Conservation (phyloP, 2,113 vertebrate genomes). For the Neogale vison region DNA sequence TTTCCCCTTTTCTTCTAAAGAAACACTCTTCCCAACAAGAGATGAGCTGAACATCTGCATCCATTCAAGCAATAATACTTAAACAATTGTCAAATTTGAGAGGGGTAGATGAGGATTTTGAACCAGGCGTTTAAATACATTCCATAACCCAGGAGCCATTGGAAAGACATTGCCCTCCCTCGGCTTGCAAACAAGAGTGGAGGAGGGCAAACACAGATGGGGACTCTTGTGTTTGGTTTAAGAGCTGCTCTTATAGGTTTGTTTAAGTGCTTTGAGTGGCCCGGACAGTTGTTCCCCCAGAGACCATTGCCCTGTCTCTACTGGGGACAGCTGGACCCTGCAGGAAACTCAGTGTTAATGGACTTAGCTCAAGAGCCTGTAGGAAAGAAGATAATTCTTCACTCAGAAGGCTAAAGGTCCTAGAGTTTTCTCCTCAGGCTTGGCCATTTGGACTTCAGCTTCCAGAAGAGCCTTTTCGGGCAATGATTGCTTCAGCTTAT, state of each 20-base stretch:
- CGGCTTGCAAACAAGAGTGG: constrained; percentile 14
- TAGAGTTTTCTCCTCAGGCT: not conserved
- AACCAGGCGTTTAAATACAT: constrained; percentile 68
- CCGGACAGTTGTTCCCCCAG: not conserved
- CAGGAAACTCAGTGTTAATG: constrained; percentile 27
- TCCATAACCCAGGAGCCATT: constrained; percentile 61
- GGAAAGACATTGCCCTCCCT: constrained; percentile 47
- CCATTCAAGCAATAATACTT: constrained; percentile 74
- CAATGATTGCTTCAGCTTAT: not conserved
- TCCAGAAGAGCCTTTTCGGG: not conserved
- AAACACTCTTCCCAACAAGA: constrained; percentile 40
- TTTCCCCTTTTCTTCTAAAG: constrained; percentile 44
- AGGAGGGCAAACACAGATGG: constrained; percentile 59
- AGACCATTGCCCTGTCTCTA: not conserved
- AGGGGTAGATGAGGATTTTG: constrained; percentile 62
- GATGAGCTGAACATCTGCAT: constrained; percentile 73
- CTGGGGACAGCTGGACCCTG: not conserved
- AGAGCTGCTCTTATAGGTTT: constrained; percentile 40
- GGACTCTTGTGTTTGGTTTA: constrained; percentile 32
- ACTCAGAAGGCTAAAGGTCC: not conserved
- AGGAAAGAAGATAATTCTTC: constrained; percentile 21
- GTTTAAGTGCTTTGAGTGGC: constrained; percentile 1
- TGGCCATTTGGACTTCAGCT: not conserved
- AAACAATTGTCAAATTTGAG: constrained; percentile 79
- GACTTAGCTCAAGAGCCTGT: not conserved